Percentiles rank a stretch among this genome's conserved stretches.
phyloP scores from a whole-genome alignment of 2,888 invertebrate species.

The Drosophila histrio region DNA sequence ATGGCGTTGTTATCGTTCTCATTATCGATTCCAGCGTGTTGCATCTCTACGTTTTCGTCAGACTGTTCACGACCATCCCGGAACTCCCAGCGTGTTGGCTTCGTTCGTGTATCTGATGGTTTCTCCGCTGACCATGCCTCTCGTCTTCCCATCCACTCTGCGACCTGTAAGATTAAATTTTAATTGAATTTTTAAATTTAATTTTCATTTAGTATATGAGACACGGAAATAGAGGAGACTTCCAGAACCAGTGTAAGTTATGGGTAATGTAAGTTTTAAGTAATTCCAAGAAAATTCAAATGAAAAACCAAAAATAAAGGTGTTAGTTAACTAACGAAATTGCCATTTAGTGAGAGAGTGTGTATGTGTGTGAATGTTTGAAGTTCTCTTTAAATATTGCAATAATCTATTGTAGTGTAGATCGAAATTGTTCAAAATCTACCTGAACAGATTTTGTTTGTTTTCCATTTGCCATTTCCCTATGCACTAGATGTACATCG shows the following conservation, averaged over 20 bases:
- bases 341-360: constrained; percentile 27
- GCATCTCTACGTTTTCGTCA: constrained; percentile 84
- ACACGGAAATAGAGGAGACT: not conserved
- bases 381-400: constrained; percentile 19
- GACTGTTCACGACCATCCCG: constrained; percentile 86
- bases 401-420: constrained; percentile 38
- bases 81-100: constrained; percentile 90
- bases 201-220: not conserved
- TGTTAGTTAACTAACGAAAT: constrained; percentile 44
- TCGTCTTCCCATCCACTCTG: constrained; percentile 90
- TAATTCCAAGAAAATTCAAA: constrained; percentile 66
- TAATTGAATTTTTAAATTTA: not conserved
- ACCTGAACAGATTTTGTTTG: constrained; percentile 91
- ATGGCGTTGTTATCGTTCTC: constrained; percentile 52
- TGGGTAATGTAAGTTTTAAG: constrained; percentile 9
- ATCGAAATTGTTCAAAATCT: constrained; percentile 82
- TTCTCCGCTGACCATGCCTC: constrained; percentile 95
- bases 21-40: constrained; percentile 52
- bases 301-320: constrained; percentile 67
- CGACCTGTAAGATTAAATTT: constrained; percentile 81
- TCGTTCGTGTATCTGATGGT: constrained; percentile 87
- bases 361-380: constrained; percentile 36
- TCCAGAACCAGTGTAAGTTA: constrained; percentile 29
- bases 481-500: constrained; percentile 90
- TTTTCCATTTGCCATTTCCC: constrained; percentile 88